Percentiles rank a stretch among this genome's conserved stretches.
phyloP scores from a whole-genome alignment of 2,797 vertebrate species.

The Paratrypauchen microcephalus region DNA sequence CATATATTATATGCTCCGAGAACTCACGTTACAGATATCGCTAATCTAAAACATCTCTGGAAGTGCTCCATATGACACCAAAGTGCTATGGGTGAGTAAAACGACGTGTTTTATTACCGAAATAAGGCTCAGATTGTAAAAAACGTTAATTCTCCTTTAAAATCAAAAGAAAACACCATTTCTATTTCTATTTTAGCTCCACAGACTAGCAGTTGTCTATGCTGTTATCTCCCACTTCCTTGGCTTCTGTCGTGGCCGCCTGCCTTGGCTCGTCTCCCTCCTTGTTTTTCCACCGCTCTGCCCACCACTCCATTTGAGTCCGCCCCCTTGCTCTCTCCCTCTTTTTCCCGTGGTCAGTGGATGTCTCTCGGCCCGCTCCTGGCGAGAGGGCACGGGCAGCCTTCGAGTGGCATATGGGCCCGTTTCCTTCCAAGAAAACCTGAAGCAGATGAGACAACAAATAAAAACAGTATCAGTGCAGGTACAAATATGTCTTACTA shows the following conservation, averaged over 20 bases:
- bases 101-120: too few relatives aligned
- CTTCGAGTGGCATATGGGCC: conserved; percentile 81
- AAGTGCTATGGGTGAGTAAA: too few relatives aligned
- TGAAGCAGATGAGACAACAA: conserved; percentile 79
- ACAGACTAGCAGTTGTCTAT: neutral
- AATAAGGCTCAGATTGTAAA: too few relatives aligned
- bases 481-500: neutral
- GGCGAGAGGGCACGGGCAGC: conserved; percentile 74
- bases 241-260: conserved; percentile 31
- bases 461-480: neutral
- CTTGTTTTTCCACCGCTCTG: conserved; percentile 26
- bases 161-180: too few relatives aligned
- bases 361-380: conserved; percentile 50
- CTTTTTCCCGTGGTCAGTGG: neutral
- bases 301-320: neutral
- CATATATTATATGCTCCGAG: too few relatives aligned
- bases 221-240: conserved; percentile 16
- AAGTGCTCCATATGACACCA: too few relatives aligned
- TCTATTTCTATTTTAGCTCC: neutral
- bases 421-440: conserved; percentile 81
- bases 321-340: conserved; percentile 16
- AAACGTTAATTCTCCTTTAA: too few relatives aligned
- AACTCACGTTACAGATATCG: too few relatives aligned
- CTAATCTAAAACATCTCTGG: too few relatives aligned
- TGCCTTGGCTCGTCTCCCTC: conserved; percentile 38